These are phyloP conservation scores for Chiloscyllium plagiosum DNA, from an alignment of 2,113 vertebrate genomes.

Conservation along the genomic window DNA sequence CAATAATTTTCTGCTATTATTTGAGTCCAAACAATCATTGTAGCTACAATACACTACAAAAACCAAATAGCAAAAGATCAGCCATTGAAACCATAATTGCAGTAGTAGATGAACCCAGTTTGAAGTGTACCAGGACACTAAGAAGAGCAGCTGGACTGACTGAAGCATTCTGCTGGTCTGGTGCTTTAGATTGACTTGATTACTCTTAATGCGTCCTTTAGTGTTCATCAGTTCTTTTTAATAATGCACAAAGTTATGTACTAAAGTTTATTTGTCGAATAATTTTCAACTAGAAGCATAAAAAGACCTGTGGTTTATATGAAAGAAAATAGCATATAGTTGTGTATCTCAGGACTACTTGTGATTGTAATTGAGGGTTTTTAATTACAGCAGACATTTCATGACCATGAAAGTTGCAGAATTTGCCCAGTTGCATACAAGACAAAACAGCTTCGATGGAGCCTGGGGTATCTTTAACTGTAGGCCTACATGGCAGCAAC, in stretches of 20 bases:
- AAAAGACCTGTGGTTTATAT: not conserved
- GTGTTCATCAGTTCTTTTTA: not conserved
- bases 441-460: constrained; percentile 14
- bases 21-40: not conserved
- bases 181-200: not conserved
- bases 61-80: not conserved
- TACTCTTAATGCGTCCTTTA: not conserved
- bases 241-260: not conserved
- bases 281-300: not conserved
- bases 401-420: constrained; percentile 8
- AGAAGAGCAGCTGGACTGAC: not conserved
- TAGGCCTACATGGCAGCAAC: not conserved
- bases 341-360: not conserved
- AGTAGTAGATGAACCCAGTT: not conserved
- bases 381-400: constrained; percentile 4
- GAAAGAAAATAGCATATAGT: not conserved
- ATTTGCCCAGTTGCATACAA: not conserved
- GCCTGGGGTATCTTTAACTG: not conserved
- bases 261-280: not conserved
- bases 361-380: not conserved
- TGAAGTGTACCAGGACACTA: not conserved
- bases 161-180: not conserved
- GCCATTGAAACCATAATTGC: not conserved
- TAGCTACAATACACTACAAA: not conserved
- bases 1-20: not conserved